Base-by-base conservation (phyloP, 1,140 invertebrate genomes). In the Plutomurus gul region DNA sequence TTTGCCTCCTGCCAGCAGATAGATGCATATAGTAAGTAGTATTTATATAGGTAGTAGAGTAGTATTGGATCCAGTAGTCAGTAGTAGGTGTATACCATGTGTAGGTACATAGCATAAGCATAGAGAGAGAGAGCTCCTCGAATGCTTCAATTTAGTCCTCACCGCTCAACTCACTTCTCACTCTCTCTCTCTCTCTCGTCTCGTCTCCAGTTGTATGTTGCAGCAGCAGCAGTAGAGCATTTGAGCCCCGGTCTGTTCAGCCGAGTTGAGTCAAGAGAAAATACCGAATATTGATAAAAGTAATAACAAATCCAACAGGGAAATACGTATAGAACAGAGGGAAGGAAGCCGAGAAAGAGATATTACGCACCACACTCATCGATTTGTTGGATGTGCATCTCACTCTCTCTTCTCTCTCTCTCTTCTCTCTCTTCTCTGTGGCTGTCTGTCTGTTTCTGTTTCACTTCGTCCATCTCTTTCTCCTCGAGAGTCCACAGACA, bases 271-370 rank as follows among this genome's bases (percentile, higher is more conserved):
- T 65, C 56, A 65, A 46, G 43, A 75, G 72, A 43, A 75, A 75
- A 75, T 78, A 30, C 25, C 51, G 78, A 79, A 79, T 75, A 79
- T 79, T 79, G 78, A 79, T 79, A 79, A 79, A 79, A 79, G 78
- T 75, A 79, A 79, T 79, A 79, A 79, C 71, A 75, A 78, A 74
- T 75, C 71, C 77, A 78, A 73, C 46, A 78, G 77, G 71, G 77
- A 65, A 78, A 78, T 76, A 74, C 43, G 27, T 18, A 74, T 36
- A 72, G 70, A 43, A 72, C 18, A 72, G 39, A 46, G 72, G 40
- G 72, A 72, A 72, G 70, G 70, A 72, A 72, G 25, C 37, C 36
- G 70, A 72, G 39, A 72, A 47, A 49, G 72, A 74, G 72, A 47
- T 74, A 74, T 74, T 74, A 74, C 72, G 72, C 72, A 74, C 72